Conservation (phyloP, 1,140 invertebrate genomes). For the Berghia stephanieae region DNA sequence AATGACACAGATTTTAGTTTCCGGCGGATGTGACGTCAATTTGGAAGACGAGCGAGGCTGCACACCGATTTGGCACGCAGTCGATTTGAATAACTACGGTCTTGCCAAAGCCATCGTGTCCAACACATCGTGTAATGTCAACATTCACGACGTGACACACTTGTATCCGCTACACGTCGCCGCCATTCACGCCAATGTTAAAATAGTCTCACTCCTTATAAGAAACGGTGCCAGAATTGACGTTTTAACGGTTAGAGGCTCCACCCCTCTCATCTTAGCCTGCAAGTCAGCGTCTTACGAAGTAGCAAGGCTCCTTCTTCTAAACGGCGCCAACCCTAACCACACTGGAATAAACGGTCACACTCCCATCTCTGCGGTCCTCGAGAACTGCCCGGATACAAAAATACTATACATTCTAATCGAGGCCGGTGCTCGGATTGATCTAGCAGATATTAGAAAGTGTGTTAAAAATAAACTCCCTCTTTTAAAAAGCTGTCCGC, state of each 20-base stretch:
- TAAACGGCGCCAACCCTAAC: slow-evolving; percentile 58
- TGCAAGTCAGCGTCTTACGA: slow-evolving; percentile 44
- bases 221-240: slow-evolving; percentile 49
- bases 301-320: slow-evolving; percentile 44
- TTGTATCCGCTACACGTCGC: slow-evolving; percentile 55
- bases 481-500: slow-evolving; percentile 40
- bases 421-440: slow-evolving; percentile 45
- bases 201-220: slow-evolving; percentile 49
- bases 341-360: slow-evolving; percentile 51
- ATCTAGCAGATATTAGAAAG: slow-evolving; percentile 40
- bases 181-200: slow-evolving; percentile 48
- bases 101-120: slow-evolving; percentile 47
- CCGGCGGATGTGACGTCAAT: slow-evolving; percentile 53
- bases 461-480: slow-evolving; percentile 48
- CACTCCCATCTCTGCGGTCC: slow-evolving; percentile 48
- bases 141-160: slow-evolving; percentile 42
- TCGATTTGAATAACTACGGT: slow-evolving; percentile 52
- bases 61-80: slow-evolving; percentile 52
- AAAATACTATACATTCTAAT: slow-evolving; percentile 47
- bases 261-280: slow-evolving; percentile 51
- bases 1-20: slow-evolving; percentile 46
- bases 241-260: slow-evolving; percentile 48
- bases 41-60: slow-evolving; percentile 53
- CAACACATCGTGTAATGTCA: slow-evolving; percentile 41
- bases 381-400: slow-evolving; percentile 42